Evolutionary conservation across 2,113 vertebrate species (phyloP).

Genomic region (Cebidichthys violaceus): DNA sequence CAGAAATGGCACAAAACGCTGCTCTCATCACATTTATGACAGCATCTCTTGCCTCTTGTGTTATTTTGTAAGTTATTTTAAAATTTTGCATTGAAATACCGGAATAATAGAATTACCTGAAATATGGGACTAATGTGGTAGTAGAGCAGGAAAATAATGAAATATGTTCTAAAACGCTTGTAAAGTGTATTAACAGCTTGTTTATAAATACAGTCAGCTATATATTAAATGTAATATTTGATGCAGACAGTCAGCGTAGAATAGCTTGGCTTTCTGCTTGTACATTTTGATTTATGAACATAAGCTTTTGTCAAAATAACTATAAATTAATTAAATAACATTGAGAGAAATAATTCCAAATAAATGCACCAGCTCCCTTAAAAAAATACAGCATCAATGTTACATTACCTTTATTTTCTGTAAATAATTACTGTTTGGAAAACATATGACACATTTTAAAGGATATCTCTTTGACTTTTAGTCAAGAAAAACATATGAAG

Average conservation of each 20-base stretch:
- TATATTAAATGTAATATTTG: no score
- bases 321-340: no score
- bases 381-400: not conserved
- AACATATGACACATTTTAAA: not conserved
- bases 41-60: not conserved
- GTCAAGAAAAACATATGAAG: not conserved
- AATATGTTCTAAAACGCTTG: not conserved
- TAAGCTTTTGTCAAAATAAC: not conserved
- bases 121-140: not conserved
- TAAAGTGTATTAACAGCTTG: not conserved
- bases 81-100: not conserved
- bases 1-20: no score
- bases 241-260: no score
- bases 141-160: not conserved
- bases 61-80: not conserved
- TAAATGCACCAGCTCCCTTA: no score
- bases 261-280: no score
- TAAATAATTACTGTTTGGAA: no score
- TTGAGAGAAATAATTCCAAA: no score
- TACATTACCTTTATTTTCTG: not conserved
- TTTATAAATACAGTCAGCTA: not conserved
- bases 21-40: not conserved
- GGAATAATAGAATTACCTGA: not conserved
- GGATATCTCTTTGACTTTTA: not conserved
- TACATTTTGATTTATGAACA: not conserved